These are phyloP conservation scores for Tarsius wallacei DNA, from an alignment of 2,797 vertebrate species.

Conservation along the genomic window DNA sequence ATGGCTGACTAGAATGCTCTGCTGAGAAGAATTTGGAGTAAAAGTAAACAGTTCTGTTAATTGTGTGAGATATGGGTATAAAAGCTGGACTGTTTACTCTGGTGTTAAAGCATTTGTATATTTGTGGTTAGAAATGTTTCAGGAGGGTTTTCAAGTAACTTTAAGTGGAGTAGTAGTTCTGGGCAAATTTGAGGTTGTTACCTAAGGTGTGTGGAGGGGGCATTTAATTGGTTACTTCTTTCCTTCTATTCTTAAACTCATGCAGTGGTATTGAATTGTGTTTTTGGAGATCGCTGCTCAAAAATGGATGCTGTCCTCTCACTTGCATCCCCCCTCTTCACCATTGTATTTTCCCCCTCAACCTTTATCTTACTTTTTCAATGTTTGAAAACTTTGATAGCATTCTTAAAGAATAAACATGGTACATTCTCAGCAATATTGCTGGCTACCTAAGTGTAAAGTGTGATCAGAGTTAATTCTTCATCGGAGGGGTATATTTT, in stretches of 20 bases:
- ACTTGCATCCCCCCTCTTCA: not conserved
- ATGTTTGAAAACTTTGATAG: conserved; percentile 8
- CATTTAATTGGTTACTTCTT: not conserved
- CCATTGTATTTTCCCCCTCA: not conserved
- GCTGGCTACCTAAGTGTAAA: not conserved
- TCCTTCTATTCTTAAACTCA: conserved; percentile 34
- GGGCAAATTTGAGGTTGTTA: not conserved
- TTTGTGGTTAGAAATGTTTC: conserved; percentile 25
- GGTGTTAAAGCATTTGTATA: not conserved
- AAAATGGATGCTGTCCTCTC: not conserved
- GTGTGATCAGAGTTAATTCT: conserved; percentile 7
- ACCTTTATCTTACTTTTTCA: conserved; percentile 15
- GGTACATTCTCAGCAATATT: not conserved
- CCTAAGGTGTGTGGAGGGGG: not conserved
- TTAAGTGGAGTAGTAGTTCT: not conserved
- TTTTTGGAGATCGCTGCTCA: conserved; percentile 18
- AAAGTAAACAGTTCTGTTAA: conserved; percentile 35
- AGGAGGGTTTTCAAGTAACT: not conserved
- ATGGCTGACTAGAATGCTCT: conserved; percentile 12
- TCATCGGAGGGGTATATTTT: not conserved
- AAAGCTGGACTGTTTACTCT: not conserved
- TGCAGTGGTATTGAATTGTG: not conserved
- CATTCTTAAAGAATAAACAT: not conserved
- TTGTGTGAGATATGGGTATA: not conserved
- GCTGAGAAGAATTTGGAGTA: conserved; percentile 19